These are phyloP conservation scores for Tetragnatha versicolor DNA, from an alignment of 1,140 invertebrate species.

Conservation along the genomic window DNA sequence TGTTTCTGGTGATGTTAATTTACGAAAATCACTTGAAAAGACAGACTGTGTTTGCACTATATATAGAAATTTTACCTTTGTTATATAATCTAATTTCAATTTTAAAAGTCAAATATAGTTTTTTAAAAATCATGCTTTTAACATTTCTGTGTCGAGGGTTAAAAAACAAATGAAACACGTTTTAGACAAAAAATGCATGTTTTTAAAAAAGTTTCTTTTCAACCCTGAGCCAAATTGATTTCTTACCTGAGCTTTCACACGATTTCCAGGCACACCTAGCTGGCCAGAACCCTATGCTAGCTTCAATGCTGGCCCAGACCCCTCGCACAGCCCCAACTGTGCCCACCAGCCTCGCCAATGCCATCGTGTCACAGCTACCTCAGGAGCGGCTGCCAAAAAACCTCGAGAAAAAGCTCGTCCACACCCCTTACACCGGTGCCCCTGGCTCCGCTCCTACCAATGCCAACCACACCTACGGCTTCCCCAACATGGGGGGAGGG, in stretches of 20 bases:
- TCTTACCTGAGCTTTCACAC: not conserved
- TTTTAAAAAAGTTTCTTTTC: not conserved
- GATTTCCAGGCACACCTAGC: slow-evolving; percentile 56
- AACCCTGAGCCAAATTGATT: no score
- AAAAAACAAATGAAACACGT: no score
- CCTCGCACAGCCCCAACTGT: slow-evolving; percentile 57
- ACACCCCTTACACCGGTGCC: slow-evolving; percentile 51
- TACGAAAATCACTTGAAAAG: no score
- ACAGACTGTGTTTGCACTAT: no score
- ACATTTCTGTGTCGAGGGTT: no score
- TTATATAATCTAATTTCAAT: no score
- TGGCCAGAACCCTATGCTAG: slow-evolving; percentile 60
- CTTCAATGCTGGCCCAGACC: slow-evolving; percentile 60
- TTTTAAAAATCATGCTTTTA: no score
- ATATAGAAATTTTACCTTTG: no score
- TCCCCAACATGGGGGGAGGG: not conserved
- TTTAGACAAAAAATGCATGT: no score
- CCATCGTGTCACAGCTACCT: slow-evolving; percentile 59
- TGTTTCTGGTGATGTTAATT: no score
- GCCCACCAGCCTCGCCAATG: slow-evolving; percentile 58
- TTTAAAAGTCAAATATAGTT: no score
- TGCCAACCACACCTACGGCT: not conserved
- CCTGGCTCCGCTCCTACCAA: slow-evolving; percentile 1
- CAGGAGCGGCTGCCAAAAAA: slow-evolving; percentile 59
- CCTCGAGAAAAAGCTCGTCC: slow-evolving; percentile 60